A percentile compares a stretch with the other conserved stretches of the same genome.
Conservation (phyloP, 1,140 invertebrate genomes). For the Bombyx mandarina region DNA sequence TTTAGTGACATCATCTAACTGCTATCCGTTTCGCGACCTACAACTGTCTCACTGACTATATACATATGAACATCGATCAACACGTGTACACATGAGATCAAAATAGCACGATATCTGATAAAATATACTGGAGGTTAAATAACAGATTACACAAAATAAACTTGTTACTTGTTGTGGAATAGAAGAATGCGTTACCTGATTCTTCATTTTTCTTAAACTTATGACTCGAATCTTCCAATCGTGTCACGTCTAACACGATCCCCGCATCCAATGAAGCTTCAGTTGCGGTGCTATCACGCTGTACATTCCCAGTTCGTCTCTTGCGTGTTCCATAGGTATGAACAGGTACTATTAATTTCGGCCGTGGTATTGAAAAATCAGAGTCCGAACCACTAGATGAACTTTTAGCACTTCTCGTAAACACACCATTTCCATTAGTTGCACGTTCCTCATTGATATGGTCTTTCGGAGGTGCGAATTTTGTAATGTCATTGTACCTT, state of each 20-base stretch:
- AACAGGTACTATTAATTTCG: slow-evolving; percentile 87
- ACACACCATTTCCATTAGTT: slow-evolving; percentile 61
- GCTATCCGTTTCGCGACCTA: slow-evolving; percentile 18
- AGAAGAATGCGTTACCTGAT: slow-evolving; percentile 35
- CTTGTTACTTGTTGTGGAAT: too few species aligned
- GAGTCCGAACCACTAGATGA: slow-evolving; percentile 69
- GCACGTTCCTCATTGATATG: slow-evolving; percentile 56
- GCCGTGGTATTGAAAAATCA: slow-evolving; percentile 85
- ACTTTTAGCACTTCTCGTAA: slow-evolving; percentile 57
- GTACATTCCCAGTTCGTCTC: slow-evolving; percentile 81
- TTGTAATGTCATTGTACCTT: slow-evolving; percentile 57
- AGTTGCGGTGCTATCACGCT: slow-evolving; percentile 59
- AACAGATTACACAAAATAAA: too few species aligned
- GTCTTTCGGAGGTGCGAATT: slow-evolving; percentile 37
- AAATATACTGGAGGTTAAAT: too few species aligned
- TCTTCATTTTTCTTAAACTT: slow-evolving; percentile 41
- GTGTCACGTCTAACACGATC: slow-evolving; percentile 50
- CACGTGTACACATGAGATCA: slow-evolving; percentile 26
- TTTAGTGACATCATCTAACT: slow-evolving; percentile 11
- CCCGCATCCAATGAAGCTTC: slow-evolving; percentile 58
- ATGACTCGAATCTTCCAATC: slow-evolving; percentile 37
- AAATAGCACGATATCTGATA: slow-evolving; percentile 16
- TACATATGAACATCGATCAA: slow-evolving; percentile 34
- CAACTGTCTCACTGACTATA: slow-evolving; percentile 14
- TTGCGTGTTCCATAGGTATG: slow-evolving; percentile 86